phyloP scores from a whole-genome alignment of 1,140 invertebrate species.

The Drosophila kanapiae region DNA sequence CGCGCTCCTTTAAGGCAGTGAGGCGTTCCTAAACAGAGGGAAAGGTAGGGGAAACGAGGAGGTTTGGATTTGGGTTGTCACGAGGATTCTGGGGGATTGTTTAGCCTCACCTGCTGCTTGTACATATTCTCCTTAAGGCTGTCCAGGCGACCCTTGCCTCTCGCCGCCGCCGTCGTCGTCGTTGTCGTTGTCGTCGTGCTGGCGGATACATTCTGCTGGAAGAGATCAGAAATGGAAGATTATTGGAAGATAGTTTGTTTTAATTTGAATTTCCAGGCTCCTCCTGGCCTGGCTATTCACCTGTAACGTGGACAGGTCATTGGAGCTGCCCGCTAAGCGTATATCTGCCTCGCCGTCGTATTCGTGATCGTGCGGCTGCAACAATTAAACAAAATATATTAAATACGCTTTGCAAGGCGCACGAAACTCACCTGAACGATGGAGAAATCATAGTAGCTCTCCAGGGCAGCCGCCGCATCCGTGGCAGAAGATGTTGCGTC shows the following conservation, averaged over 20 bases:
- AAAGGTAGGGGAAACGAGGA: too few relatives aligned
- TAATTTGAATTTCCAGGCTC: not conserved
- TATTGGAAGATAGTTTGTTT: too few relatives aligned
- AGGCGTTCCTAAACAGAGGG: conserved; percentile 53
- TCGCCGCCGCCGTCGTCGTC: conserved; percentile 7
- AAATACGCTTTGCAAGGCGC: not conserved
- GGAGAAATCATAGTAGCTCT: conserved; percentile 35
- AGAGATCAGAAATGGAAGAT: not conserved
- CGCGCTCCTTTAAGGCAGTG: conserved; percentile 63
- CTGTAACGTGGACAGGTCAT: conserved; percentile 50
- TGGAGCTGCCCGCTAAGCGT: conserved; percentile 37
- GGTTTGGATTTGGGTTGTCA: too few relatives aligned
- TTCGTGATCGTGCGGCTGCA: conserved; percentile 47
- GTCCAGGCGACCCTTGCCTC: conserved; percentile 59
- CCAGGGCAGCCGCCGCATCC: conserved; percentile 39
- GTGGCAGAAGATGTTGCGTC: conserved; percentile 20
- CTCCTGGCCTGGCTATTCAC: conserved; percentile 8
- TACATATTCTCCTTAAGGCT: conserved; percentile 65
- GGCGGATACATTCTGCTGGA: conserved; percentile 39
- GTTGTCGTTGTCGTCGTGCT: conserved; percentile 10
- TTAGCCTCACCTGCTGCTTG: conserved; percentile 57
- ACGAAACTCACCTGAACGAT: conserved; percentile 30
- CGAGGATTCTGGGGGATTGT: not conserved
- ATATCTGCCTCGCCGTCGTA: conserved; percentile 45
- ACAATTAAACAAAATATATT: not conserved